A percentile compares a stretch with the other conserved stretches of the same genome.
Evolutionary conservation across 2,797 vertebrate genomes (phyloP).

Genomic region (Betta splendens): DNA sequence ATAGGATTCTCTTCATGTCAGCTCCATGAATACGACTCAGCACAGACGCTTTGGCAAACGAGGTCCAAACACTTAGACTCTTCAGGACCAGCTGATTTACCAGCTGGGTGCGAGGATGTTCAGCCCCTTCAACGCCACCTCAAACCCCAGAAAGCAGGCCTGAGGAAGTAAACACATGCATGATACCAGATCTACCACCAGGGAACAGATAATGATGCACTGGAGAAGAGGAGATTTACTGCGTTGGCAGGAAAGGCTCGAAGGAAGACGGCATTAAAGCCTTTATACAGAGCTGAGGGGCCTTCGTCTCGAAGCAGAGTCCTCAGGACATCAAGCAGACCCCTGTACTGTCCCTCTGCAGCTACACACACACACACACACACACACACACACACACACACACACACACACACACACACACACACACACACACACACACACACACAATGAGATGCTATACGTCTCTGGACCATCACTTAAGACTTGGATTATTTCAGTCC

Average conservation of each 20-base stretch:
- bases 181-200: too few relatives aligned
- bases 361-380: constrained; percentile 61
- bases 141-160: constrained; percentile 85
- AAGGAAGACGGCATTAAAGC: constrained; percentile 82
- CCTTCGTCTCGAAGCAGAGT: constrained; percentile 80
- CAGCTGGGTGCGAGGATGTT: constrained; percentile 72
- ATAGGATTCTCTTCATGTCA: too few relatives aligned
- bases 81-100: constrained; percentile 44
- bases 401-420: too few relatives aligned
- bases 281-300: constrained; percentile 78
- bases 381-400: too few relatives aligned
- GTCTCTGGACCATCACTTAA: too few relatives aligned
- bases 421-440: too few relatives aligned
- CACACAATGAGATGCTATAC: too few relatives aligned
- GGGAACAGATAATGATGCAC: too few relatives aligned
- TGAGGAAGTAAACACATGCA: constrained; percentile 54
- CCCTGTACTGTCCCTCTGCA: constrained; percentile 76
- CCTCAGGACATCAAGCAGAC: constrained; percentile 75
- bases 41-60: background rate
- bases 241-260: constrained; percentile 86
- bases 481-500: too few relatives aligned
- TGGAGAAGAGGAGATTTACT: constrained; percentile 47
- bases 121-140: constrained; percentile 76
- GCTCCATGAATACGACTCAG: background rate
- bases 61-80: background rate